phyloP scores from a whole-genome alignment of 2,888 invertebrate species.

The Mesochorus sp. region DNA sequence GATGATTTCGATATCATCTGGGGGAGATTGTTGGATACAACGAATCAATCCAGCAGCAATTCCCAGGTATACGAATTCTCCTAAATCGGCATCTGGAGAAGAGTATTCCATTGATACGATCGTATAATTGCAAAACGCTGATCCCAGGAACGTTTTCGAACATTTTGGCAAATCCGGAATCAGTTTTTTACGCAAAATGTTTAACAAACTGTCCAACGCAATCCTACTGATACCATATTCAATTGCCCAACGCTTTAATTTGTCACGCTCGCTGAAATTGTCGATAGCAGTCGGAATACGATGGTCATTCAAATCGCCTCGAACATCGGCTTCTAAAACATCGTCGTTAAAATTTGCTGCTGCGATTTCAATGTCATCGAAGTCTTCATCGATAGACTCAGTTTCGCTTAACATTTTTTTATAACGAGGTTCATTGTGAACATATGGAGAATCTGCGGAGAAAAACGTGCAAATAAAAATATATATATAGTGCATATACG shows the following conservation, averaged over 20 bases:
- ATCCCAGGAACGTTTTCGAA: not conserved
- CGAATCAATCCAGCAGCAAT: not conserved
- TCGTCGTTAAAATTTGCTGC: no score
- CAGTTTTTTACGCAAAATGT: not conserved
- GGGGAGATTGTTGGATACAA: not conserved
- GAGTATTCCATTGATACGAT: not conserved
- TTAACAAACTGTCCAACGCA: not conserved
- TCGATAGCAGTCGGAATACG: no score
- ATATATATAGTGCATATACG: no score
- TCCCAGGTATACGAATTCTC: not conserved
- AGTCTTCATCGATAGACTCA: no score
- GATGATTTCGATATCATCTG: not conserved
- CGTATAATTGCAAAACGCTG: not conserved
- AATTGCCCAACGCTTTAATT: not conserved
- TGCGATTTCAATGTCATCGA: no score
- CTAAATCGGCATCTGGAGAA: not conserved
- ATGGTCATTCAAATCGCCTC: no score
- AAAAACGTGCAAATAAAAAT: no score
- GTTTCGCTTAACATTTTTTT: no score
- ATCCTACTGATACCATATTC: not conserved
- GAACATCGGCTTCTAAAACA: no score
- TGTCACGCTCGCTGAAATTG: not conserved
- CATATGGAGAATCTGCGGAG: no score
- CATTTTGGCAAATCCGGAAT: not conserved
- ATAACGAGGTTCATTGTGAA: no score